Evolutionary conservation across 2,113 vertebrate species (phyloP).

Genomic region (Porphyrio hochstetteri): DNA sequence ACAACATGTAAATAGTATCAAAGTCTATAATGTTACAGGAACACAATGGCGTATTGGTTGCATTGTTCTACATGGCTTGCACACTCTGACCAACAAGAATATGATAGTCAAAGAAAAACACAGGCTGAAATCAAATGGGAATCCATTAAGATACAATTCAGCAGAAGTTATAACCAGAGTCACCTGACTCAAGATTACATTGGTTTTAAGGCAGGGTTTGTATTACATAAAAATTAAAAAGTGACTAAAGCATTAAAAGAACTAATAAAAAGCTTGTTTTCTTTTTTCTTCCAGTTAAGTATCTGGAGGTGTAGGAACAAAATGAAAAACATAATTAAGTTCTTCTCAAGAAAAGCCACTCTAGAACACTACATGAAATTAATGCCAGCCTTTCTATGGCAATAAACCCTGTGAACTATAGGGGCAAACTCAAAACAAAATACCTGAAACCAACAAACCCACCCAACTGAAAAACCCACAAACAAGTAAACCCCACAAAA

Average conservation of each 20-base stretch:
- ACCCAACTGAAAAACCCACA: background rate
- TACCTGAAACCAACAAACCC: background rate
- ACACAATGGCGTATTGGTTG: background rate
- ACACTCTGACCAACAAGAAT: background rate
- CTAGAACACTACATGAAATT: background rate
- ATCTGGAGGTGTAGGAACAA: constrained; percentile 18
- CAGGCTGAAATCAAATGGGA: background rate
- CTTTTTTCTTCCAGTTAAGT: background rate
- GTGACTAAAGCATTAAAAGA: background rate
- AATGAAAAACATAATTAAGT: constrained; percentile 16
- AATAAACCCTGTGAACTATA: background rate
- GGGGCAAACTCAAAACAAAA: background rate
- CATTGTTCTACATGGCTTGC: background rate
- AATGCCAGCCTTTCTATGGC: background rate
- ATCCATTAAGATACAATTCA: background rate
- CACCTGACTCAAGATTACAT: background rate
- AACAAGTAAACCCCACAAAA: background rate
- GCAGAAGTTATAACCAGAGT: background rate
- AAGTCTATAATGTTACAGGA: background rate
- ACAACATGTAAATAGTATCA: background rate
- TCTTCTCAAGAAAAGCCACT: background rate
- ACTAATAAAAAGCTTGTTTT: background rate
- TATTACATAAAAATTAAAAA: background rate
- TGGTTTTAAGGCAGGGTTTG: background rate
- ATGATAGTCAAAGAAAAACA: background rate